Base-by-base conservation (phyloP, 2,797 vertebrate genomes). In the Lepus townsendii region DNA sequence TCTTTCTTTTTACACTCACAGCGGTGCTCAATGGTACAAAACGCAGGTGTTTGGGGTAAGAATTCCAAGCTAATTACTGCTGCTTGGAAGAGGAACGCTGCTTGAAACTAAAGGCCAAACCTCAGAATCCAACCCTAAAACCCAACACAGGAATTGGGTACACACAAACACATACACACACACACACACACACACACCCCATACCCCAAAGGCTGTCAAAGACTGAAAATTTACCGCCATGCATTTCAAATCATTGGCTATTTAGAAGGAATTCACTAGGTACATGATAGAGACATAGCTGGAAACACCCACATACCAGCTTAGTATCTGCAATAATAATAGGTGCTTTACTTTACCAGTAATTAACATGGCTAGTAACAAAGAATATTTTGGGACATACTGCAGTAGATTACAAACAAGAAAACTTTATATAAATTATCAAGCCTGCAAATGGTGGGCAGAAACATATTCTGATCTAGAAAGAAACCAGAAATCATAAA, bases 1-100 rank as follows among this genome's bases (percentile, higher is more conserved):
- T 76, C 24, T 89, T 73, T 89, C 57, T 32, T 93, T 91, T 95
- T 68, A 79, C 4, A 63, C 20, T 76, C 42, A 73, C 14, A 92
- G 27, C 32, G 32, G 16, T 77, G 24, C 6, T 92, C 17, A 60
- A 2, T 88, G 38, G 8, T 62, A 50, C 27, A 89, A 89, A 89
- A 76, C 16, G 54, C 4, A 88, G 66, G 35, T 35, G 13, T 14
- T 57, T 9, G 26, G 22, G 35, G 30, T 12, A 75, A 72, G 20
- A 35, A 85, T 82, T 88, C 60, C 38, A 66, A 72, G 69, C 19
- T 66, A 85, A 93, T 57, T 72, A 65, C 24, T 94, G 24, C 5
- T 22, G 26, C 11, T 9, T 54, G 17, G 68, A 75, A 19, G 72
- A 63, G 27, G 54, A 71, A 1, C 4, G 1, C 35, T 76, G 19